Evolutionary conservation across 1,140 invertebrate species (phyloP), one percentile per base, ranked within the genome.

Genomic region (Ceratosolen solmsi): DNA sequence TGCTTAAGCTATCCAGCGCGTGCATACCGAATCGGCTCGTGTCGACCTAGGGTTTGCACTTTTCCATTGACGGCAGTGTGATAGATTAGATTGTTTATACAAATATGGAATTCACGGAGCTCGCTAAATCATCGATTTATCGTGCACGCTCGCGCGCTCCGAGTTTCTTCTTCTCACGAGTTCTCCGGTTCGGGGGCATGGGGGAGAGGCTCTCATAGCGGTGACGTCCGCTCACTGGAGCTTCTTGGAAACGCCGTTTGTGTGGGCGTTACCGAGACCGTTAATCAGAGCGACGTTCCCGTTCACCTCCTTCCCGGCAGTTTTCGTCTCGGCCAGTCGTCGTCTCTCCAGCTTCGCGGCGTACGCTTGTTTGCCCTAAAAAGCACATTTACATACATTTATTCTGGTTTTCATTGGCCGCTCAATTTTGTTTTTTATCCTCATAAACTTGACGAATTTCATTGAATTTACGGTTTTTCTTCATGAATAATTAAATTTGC

Each of bases 341-440:
- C 88, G 20, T 75, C 85, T 90, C 80, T 87, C 82, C 36, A 86
- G 25, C 72, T 87, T 87, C n/a, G 87, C 84, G 9, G 87, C 88
- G 54, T 91, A 91, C 4, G 87, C 90, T 83, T 89, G 88, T 84
- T 91, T 91, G 63, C 90, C 90, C 90, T 90, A 83, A 9, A 87
- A 83, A 70, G 80, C 27, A 71, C 70, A 72, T 20, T 54, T 25
- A 58, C 58, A 81, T 30, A 71, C 70, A 72, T 20, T 54, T 25
- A 58, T 68, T 79, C 73, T 46, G 30, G 65, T 71, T 74, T 68
- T 60, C 11, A 30, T 17, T 13, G 63, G 15, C 38, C 7, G 17
- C 17, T 41, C 76, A 46, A 33, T 68, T 49, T 80, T 36, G 27
- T 74, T 25, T 73, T n/a, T n/a, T n/a, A n/a, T n/a, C n/a, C n/a